Percentiles rank a stretch among this genome's conserved stretches.
Evolutionary conservation across 2,113 vertebrate species (phyloP).

Genomic region (Terrapene triunguis): DNA sequence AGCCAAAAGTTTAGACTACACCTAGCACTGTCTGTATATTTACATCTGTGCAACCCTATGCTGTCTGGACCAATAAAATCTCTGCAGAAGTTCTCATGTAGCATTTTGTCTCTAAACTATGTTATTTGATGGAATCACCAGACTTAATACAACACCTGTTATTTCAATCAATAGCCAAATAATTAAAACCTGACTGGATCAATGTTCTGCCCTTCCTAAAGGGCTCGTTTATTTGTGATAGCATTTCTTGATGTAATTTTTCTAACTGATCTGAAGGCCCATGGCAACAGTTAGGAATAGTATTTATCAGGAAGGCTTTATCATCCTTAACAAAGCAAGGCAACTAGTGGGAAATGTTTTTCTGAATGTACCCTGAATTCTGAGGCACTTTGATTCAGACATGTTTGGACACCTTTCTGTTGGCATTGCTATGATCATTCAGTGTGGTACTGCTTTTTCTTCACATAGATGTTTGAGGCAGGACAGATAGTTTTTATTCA

Average conservation of each 20-base stretch:
- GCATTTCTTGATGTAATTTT: too few species aligned
- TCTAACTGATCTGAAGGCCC: background rate
- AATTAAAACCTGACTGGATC: background rate
- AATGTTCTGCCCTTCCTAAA: background rate
- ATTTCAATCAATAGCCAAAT: background rate
- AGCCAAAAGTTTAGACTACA: background rate
- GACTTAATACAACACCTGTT: background rate
- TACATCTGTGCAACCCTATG: background rate
- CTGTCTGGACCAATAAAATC: background rate
- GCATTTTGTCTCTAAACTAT: background rate
- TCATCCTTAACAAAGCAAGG: background rate
- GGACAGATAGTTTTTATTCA: background rate
- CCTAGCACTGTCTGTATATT: fast-evolving
- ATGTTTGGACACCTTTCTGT: fast-evolving
- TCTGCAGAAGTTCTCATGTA: background rate
- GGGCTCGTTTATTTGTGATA: background rate
- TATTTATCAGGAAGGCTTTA: background rate
- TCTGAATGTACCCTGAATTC: background rate
- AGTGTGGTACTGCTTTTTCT: background rate
- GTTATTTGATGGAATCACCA: background rate
- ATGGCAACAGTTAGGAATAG: background rate
- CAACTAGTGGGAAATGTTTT: background rate
- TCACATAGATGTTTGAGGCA: background rate
- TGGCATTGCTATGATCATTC: background rate
- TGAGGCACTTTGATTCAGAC: background rate